Evolutionary conservation across 30 jellyfish, hydroid and myxozoan genomes (phyloP).

Genomic region (Aurelia sp.): DNA sequence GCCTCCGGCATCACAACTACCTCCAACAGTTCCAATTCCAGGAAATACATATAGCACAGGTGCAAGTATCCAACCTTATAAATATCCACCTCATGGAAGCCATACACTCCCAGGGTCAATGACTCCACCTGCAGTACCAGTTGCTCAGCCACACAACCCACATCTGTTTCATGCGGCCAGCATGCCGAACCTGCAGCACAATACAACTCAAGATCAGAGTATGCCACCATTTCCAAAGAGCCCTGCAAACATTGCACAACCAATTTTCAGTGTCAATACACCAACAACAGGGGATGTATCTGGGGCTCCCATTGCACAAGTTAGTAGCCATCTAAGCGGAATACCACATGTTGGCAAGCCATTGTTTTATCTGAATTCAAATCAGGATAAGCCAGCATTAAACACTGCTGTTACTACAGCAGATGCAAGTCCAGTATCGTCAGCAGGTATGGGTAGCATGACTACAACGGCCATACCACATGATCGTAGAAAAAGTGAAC

Average conservation of each 20-base stretch:
- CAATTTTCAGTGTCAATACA: slow-evolving; percentile 37
- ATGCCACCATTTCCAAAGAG: slow-evolving; percentile 1
- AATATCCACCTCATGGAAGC: slow-evolving; percentile 6
- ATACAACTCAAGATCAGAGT: not conserved
- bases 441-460: not conserved
- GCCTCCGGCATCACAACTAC: no score
- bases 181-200: slow-evolving; percentile 55
- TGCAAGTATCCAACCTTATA: not conserved
- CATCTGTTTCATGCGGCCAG: slow-evolving; percentile 70
- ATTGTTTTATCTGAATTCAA: slow-evolving; percentile 9
- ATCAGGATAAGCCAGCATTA: not conserved
- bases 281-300: slow-evolving; percentile 41
- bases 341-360: slow-evolving; percentile 64
- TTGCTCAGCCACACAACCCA: slow-evolving; percentile 9
- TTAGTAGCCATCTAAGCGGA: slow-evolving; percentile 3
- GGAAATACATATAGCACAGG: slow-evolving; percentile 1
- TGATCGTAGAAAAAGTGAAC: not conserved
- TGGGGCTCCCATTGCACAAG: not conserved
- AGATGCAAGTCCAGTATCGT: not conserved
- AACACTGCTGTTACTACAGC: not conserved
- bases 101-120: slow-evolving; percentile 37
- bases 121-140: slow-evolving; percentile 44
- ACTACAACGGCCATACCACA: not conserved
- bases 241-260: slow-evolving; percentile 4
- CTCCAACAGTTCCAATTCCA: not conserved